Base-by-base conservation (phyloP, 2,113 vertebrate genomes). In the Ciconia maguari region DNA sequence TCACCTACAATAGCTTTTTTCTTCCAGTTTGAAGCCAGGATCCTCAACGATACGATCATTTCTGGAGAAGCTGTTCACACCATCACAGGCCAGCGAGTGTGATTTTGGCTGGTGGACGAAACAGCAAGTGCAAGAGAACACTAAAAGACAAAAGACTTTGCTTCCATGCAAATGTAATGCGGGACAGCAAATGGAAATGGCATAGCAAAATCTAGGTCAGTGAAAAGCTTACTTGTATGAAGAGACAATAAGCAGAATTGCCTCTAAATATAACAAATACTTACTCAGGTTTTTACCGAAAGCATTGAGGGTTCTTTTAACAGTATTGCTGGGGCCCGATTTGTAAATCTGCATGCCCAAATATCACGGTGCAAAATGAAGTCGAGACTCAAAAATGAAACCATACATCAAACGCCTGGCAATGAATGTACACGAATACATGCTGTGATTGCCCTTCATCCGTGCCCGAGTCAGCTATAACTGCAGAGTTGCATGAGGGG, bases 201-300 rank as follows among this genome's bases (percentile, higher is more conserved):
- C 88, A 93, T 34, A 95, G 89, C 26, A 85, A 91, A 96, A 97
- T 94, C 85, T 95, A 96, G 95, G 96, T 97, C 96, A 97, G 54
- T 74, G 79, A 93, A 96, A 95, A 92, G 85, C 91, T 92, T 92
- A 69, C 68, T 90, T 64, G 71, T 83, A 62, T 36, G 74, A 87
- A 80, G 74, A 91, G 83, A 96, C 71, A 91, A 94, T 85, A 87
- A 87, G 95, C 60, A 94, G 87, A 91, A 95, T 93, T 90, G 94
- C 49, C 84, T 96, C 95, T 95, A 96, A 96, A 97, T 94, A 91
- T 93, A 97, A 95, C 62, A 96, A 87, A 89, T 87, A 96, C 93
- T 92, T 96, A 89, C 76, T 95, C 90, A 94, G 96, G 87, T 86
- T 95, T 96, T 93, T 94, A 87, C 54, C 1, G 0, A 95, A 86